phyloP scores from a whole-genome alignment of 2,113 vertebrate species.

The Cromileptes altivelis region DNA sequence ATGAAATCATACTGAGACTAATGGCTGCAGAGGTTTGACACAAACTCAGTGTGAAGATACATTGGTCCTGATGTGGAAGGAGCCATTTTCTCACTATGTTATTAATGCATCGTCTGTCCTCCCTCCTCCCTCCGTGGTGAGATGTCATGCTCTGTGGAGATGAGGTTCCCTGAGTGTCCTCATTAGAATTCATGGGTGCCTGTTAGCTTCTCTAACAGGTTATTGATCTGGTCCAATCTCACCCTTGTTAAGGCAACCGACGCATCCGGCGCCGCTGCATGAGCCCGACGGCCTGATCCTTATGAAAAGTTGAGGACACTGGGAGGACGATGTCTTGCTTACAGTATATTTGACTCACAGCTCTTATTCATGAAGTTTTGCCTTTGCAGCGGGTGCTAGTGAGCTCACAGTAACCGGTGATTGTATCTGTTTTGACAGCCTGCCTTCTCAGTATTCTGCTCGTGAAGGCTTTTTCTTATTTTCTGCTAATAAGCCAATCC shows the following conservation, averaged over 20 bases:
- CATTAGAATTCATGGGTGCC: constrained; percentile 80
- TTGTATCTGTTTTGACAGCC: constrained; percentile 42
- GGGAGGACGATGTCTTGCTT: constrained; percentile 33
- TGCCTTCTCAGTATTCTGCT: constrained; percentile 47
- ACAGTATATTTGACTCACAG: constrained; percentile 20
- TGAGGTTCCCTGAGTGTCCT: constrained; percentile 55
- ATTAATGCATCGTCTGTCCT: constrained; percentile 44
- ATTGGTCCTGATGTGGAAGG: neutral
- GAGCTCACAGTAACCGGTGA: constrained; percentile 17
- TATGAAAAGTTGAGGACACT: constrained; percentile 46
- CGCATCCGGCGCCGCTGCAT: constrained; percentile 27
- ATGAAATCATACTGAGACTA: neutral
- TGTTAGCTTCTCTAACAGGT: constrained; percentile 74
- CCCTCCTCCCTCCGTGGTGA: neutral
- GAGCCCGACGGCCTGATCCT: constrained; percentile 36
- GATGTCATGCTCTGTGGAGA: constrained; percentile 52
- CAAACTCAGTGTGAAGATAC: constrained; percentile 25
- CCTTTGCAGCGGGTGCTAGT: neutral
- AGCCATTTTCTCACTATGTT: constrained; percentile 42
- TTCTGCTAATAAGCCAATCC: constrained; percentile 49
- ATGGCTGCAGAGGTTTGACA: neutral
- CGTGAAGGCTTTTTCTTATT: constrained; percentile 36
- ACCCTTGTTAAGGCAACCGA: constrained; percentile 55
- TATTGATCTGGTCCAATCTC: constrained; percentile 77
- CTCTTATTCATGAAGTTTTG: constrained; percentile 17